phyloP scores from a whole-genome alignment of 2,113 vertebrate species.

The Martes martes region DNA sequence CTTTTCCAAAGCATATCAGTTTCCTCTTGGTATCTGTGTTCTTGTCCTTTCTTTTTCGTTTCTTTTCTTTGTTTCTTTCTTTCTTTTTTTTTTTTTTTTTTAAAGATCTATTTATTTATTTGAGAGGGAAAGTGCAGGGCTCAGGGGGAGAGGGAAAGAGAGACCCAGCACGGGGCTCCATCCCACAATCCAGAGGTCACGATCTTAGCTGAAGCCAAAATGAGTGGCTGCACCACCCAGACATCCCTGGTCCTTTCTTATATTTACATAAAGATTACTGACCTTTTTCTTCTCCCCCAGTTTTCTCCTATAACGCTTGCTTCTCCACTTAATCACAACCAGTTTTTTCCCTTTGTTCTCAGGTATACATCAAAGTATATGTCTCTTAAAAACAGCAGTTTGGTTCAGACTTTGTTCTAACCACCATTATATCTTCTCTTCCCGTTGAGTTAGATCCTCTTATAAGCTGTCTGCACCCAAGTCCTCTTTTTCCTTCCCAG shows the following conservation, averaged over 20 bases:
- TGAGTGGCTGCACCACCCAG: neutral
- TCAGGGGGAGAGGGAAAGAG: neutral
- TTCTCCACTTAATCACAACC: neutral
- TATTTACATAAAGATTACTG: neutral
- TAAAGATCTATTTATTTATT: neutral
- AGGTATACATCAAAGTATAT: neutral
- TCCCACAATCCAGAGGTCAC: neutral
- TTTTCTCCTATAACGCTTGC: neutral
- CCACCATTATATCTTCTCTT: neutral
- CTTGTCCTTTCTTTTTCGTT: neutral
- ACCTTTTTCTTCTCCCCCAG: neutral
- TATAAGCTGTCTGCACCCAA: neutral
- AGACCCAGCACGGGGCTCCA: neutral
- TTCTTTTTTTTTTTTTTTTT: neutral
- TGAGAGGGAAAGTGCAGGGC: neutral
- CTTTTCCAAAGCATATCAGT: neutral
- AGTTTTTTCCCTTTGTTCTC: neutral
- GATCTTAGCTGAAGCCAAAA: neutral
- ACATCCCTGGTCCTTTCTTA: neutral
- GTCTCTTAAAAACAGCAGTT: neutral
- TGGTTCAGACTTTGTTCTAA: neutral
- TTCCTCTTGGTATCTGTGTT: neutral
- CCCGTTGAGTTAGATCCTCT: neutral
- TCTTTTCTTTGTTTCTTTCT: neutral
- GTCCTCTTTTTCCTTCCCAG: neutral